A percentile compares a stretch with the other conserved stretches of the same genome.
These are phyloP conservation scores for Lucilia cuprina DNA, from an alignment of 1,140 invertebrate genomes.

Conservation along the genomic window DNA sequence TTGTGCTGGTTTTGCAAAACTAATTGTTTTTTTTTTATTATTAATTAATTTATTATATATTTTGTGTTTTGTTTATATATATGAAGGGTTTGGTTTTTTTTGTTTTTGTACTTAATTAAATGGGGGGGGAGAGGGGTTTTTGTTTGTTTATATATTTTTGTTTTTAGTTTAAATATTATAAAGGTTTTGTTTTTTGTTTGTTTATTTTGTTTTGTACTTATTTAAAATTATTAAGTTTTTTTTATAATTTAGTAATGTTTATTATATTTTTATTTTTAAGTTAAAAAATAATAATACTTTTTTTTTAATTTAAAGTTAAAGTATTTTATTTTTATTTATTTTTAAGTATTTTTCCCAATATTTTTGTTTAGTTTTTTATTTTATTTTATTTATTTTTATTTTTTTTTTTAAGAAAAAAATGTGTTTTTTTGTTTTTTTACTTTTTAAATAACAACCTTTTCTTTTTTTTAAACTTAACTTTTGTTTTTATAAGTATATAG, in stretches of 20 bases:
- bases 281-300: conserved; percentile 15
- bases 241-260: background rate
- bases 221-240: conserved; percentile 9
- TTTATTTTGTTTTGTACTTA: conserved; percentile 27
- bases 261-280: background rate
- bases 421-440: background rate
- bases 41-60: background rate
- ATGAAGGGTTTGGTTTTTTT: background rate
- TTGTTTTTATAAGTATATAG: background rate
- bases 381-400: background rate
- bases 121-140: background rate
- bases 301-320: background rate
- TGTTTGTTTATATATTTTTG: background rate
- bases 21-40: background rate
- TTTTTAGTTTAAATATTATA: background rate
- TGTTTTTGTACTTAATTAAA: conserved; percentile 6
- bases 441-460: conserved; percentile 29
- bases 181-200: background rate
- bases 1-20: background rate
- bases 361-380: background rate
- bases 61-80: background rate
- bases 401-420: conserved; percentile 23
- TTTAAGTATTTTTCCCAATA: conserved; percentile 33
- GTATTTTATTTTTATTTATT: conserved; percentile 21
- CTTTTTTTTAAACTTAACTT: conserved; percentile 12